Percentiles rank a stretch among this genome's conserved stretches.
Evolutionary conservation across 2,888 invertebrate species (phyloP).

Genomic region (Xanthorhoe designata): DNA sequence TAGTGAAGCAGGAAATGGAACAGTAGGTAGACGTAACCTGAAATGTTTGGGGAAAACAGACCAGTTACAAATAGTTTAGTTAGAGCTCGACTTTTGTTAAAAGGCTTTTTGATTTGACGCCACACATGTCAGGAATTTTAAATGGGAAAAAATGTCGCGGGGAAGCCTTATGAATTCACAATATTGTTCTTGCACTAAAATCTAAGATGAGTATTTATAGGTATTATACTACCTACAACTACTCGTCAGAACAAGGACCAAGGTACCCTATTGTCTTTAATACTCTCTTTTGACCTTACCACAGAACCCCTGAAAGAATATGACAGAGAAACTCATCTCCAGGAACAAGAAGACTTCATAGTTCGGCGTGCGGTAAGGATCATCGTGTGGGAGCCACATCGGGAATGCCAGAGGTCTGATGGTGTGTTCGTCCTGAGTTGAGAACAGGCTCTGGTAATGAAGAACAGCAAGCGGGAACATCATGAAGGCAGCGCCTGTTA

Average conservation of each 20-base stretch:
- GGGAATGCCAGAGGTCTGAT: slow-evolving; percentile 65
- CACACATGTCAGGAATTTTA: too few relatives aligned
- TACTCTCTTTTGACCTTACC: too few relatives aligned
- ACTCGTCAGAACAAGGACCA: too few relatives aligned
- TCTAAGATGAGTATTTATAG: too few relatives aligned
- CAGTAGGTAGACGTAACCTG: slow-evolving; percentile 66
- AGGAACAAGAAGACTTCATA: slow-evolving; percentile 65
- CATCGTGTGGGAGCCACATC: slow-evolving; percentile 68
- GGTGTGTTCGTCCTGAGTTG: slow-evolving; percentile 57
- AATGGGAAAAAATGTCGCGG: too few relatives aligned
- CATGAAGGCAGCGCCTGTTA: slow-evolving; percentile 48
- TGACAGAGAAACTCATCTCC: slow-evolving; percentile 45
- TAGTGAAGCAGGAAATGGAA: slow-evolving; percentile 68
- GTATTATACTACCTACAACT: too few relatives aligned
- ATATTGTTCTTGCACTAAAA: too few relatives aligned
- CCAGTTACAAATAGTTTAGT: neutral
- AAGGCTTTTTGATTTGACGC: too few relatives aligned
- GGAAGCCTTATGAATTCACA: too few relatives aligned
- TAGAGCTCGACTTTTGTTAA: too few relatives aligned
- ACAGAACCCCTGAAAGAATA: slow-evolving; percentile 56
- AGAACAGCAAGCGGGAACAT: slow-evolving; percentile 51
- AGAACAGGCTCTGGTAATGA: slow-evolving; percentile 59
- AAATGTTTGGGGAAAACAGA: slow-evolving; percentile 22
- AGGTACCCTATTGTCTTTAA: too few relatives aligned
- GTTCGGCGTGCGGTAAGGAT: slow-evolving; percentile 66